A percentile compares a stretch with the other conserved stretches of the same genome.
Conservation (phyloP, 2,797 vertebrate species). For the Chromobotia macracanthus region DNA sequence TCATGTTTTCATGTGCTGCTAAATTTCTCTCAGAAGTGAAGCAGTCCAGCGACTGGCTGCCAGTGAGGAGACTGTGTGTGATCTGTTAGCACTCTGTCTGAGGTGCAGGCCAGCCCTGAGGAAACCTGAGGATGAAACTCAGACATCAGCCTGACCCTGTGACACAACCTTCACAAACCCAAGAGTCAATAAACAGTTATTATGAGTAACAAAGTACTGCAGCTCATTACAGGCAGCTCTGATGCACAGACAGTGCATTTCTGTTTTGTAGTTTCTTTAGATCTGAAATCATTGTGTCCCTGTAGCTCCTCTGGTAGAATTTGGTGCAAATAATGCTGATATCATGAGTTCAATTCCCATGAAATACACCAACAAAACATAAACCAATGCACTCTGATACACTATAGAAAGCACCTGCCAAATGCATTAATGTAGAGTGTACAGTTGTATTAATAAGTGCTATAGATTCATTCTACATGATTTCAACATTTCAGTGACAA, state of each 20-base stretch:
- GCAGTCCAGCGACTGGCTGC: background rate
- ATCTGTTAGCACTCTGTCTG: too few relatives aligned
- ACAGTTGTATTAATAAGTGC: too few relatives aligned
- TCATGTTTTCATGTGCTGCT: background rate
- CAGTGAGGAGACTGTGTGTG: background rate
- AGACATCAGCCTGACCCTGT: background rate
- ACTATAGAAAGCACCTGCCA: too few relatives aligned
- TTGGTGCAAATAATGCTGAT: too few relatives aligned
- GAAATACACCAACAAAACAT: too few relatives aligned
- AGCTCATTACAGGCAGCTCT: background rate
- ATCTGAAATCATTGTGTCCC: too few relatives aligned
- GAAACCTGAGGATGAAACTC: background rate
- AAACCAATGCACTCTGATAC: too few relatives aligned
- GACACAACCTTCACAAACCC: background rate
- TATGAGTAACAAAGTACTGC: background rate
- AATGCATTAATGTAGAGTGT: too few relatives aligned
- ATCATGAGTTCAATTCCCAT: background rate
- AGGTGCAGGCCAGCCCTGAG: background rate
- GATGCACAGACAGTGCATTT: too few relatives aligned
- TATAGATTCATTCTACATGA: too few relatives aligned
- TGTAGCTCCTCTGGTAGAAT: too few relatives aligned
- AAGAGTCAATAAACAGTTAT: background rate
- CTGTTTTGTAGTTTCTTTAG: background rate
- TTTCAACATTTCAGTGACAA: too few relatives aligned
- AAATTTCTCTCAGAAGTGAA: background rate